Percentiles rank a stretch among this genome's conserved stretches.
phyloP scores from a whole-genome alignment of 2,888 invertebrate species.

The Ochropacha duplaris region DNA sequence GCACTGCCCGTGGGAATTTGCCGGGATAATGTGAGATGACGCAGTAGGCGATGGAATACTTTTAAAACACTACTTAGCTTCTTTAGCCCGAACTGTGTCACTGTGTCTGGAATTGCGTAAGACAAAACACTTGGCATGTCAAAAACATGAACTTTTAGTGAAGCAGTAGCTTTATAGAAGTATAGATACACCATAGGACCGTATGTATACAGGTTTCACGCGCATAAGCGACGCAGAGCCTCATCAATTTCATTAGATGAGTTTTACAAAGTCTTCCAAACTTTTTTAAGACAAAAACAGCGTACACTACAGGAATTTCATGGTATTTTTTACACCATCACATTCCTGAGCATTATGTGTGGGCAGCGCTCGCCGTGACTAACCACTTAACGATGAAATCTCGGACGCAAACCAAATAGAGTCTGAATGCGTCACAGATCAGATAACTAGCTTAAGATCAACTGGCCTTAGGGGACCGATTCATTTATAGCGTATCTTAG shows the following conservation, averaged over 20 bases:
- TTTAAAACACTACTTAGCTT: slow-evolving; percentile 21
- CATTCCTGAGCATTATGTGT: slow-evolving; percentile 23
- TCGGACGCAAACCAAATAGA: slow-evolving; percentile 33
- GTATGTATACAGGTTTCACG: too few relatives aligned
- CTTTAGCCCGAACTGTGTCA: slow-evolving; percentile 18
- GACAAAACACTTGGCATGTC: slow-evolving; percentile 1
- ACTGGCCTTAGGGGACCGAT: slow-evolving; percentile 22
- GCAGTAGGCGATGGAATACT: slow-evolving; percentile 37
- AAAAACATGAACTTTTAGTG: slow-evolving; percentile 15
- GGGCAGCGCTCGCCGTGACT: slow-evolving; percentile 30
- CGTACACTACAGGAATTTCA: not conserved
- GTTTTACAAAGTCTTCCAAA: not conserved
- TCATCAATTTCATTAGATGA: too few relatives aligned
- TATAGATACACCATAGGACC: too few relatives aligned
- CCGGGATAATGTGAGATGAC: slow-evolving; percentile 39
- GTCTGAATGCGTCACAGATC: slow-evolving; percentile 44
- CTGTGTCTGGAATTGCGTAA: not conserved
- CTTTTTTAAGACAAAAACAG: not conserved
- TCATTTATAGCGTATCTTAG: slow-evolving; percentile 23
- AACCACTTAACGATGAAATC: slow-evolving; percentile 47
- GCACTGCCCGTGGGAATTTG: slow-evolving; percentile 49
- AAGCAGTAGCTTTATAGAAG: too few relatives aligned
- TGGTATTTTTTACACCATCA: slow-evolving; percentile 11
- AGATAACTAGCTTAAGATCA: slow-evolving; percentile 27
- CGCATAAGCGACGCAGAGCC: too few relatives aligned